Base-by-base conservation (phyloP, 2,888 invertebrate species). In the Ectobius pallidus region DNA sequence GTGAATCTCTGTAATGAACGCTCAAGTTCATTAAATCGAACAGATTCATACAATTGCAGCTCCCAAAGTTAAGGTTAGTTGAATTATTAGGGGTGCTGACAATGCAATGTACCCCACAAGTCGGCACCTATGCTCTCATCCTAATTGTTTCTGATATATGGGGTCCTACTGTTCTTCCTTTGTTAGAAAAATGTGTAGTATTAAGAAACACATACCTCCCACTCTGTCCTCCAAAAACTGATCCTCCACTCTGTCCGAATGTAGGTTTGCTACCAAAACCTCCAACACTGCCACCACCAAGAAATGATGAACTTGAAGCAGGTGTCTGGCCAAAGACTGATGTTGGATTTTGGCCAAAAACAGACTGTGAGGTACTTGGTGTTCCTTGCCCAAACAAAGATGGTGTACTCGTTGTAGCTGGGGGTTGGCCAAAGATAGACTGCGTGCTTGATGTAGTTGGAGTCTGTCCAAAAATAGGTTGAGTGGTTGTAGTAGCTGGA, bases 181-280 rank as follows among this genome's bases (percentile, higher is more conserved):
- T n/a, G n/a, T n/a, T n/a, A n/a, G n/a, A n/a, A n/a, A n/a, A n/a
- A n/a, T n/a, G n/a, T n/a, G n/a, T n/a, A n/a, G n/a, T n/a, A n/a
- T n/a, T n/a, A n/a, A n/a, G n/a, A n/a, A n/a, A n/a, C 2, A 72
- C 74, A 67, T 72, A 74, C 77, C 77, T 72, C 72, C 72, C 63
- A 73, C 71, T 74, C 52, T 77, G 76, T 42, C 76, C 76, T 42
- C 76, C 76, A 67, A 78, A 78, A 1, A 77, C 30, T 1, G 78
- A 75, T 20, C 76, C 76, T 18, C 75, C 74, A n/a, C 72, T 72
- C 63, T 85, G 85, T 0, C 84, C 83, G 76, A 86, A 86, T 0
- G 83, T 65, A 0, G 84, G 11, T 71, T 83, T 84, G 3, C 81
- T 79, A 7, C 75, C 75, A 70, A 78, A 77, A n/a, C 73, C 68